These are phyloP conservation scores for Agrotis segetum DNA, from an alignment of 2,888 invertebrate genomes.

Conservation along the genomic window DNA sequence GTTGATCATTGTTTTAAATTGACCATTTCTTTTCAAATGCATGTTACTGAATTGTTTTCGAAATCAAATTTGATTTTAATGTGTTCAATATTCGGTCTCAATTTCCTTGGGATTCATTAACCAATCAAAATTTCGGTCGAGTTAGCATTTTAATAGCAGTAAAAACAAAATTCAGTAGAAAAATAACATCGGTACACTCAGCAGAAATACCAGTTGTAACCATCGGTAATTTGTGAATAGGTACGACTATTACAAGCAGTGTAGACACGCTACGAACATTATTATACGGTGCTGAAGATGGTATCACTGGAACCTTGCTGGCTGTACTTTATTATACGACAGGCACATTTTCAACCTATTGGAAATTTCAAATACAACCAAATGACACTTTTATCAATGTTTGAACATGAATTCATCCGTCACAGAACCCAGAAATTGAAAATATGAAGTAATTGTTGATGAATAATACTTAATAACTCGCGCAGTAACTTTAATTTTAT, in stretches of 20 bases:
- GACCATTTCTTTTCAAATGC: conserved; percentile 11
- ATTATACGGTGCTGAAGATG: conserved; percentile 45
- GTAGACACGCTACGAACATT: conserved; percentile 37
- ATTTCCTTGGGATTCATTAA: not conserved
- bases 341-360: conserved; percentile 38
- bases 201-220: conserved; percentile 33
- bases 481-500: conserved; percentile 77
- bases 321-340: conserved; percentile 32
- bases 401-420: conserved; percentile 20
- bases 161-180: not conserved
- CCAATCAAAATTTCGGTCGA: not conserved
- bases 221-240: conserved; percentile 40
- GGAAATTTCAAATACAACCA: conserved; percentile 29
- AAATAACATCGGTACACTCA: conserved; percentile 37
- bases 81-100: not conserved
- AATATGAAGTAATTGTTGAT: conserved; percentile 68
- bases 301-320: conserved; percentile 40
- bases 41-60: not conserved
- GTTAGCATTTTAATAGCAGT: not conserved
- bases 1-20: conserved; percentile 31
- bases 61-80: not conserved
- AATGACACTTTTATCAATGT: conserved; percentile 3
- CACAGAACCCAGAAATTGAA: conserved; percentile 47
- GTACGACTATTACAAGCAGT: conserved; percentile 40
- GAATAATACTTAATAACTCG: conserved; percentile 75